phyloP scores from a whole-genome alignment of 2,113 vertebrate genomes.

The Pheucticus melanocephalus region DNA sequence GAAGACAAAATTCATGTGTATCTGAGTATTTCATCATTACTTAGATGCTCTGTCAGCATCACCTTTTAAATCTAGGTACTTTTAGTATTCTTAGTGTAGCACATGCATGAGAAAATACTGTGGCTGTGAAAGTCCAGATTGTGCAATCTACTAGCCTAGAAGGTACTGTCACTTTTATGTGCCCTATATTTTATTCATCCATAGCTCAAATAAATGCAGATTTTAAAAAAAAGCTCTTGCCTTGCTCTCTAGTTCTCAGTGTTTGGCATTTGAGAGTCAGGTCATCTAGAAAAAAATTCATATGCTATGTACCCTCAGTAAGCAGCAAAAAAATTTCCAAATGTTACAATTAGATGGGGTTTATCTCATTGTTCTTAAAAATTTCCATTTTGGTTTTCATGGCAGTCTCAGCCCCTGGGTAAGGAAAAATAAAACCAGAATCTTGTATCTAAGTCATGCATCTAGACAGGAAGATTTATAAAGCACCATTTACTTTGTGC shows the following conservation, averaged over 20 bases:
- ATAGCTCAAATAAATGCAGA: slow-evolving; percentile 27
- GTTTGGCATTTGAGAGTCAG: background rate
- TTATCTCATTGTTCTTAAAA: background rate
- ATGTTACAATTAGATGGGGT: background rate
- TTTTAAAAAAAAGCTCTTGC: background rate
- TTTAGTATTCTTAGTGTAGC: slow-evolving; percentile 12
- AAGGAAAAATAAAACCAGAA: background rate
- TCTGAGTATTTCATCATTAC: background rate
- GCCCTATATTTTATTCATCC: slow-evolving; percentile 32
- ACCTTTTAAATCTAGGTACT: slow-evolving; percentile 15
- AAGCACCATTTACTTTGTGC: background rate
- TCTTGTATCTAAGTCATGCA: background rate
- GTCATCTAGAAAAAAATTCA: background rate
- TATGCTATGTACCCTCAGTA: background rate
- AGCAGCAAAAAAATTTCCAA: background rate
- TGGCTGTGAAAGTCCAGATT: slow-evolving; percentile 36
- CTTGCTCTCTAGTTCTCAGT: background rate
- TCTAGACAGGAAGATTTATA: background rate
- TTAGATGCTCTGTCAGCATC: background rate
- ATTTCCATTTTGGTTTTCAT: background rate
- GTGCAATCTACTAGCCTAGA: slow-evolving; percentile 38
- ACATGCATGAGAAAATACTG: slow-evolving; percentile 16
- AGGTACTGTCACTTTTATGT: slow-evolving; percentile 22
- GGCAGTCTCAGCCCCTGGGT: background rate
- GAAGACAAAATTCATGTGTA: background rate